These are phyloP conservation scores for Thaumatotibia leucotreta DNA, from an alignment of 1,140 invertebrate species.

Conservation along the genomic window DNA sequence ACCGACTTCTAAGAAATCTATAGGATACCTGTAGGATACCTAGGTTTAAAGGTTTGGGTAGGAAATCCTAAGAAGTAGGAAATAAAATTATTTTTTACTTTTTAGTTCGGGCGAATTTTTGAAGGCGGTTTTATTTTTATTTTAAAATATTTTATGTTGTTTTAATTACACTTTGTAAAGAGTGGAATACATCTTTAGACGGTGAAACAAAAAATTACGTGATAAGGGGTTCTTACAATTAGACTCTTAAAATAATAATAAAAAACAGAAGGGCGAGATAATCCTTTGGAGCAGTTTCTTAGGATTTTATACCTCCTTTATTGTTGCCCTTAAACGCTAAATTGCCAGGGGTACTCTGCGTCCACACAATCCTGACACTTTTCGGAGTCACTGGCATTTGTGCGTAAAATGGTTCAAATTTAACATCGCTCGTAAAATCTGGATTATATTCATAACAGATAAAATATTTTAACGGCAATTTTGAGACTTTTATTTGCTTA, in stretches of 20 bases:
- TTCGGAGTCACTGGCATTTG: neutral
- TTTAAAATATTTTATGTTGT: no score
- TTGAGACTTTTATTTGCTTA: constrained; percentile 65
- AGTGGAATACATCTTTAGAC: no score
- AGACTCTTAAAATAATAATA: constrained; percentile 24
- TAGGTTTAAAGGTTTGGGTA: no score
- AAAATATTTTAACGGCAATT: constrained; percentile 69
- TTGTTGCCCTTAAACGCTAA: constrained; percentile 35
- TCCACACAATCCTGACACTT: neutral
- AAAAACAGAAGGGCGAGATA: constrained; percentile 39
- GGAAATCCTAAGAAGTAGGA: no score
- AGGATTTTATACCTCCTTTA: constrained; percentile 61
- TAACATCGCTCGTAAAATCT: constrained; percentile 60
- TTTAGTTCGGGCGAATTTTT: no score
- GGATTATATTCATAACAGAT: constrained; percentile 75
- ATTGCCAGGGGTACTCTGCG: neutral
- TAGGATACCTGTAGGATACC: no score
- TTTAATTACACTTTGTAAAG: no score
- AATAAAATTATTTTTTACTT: no score
- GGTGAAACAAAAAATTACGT: neutral
- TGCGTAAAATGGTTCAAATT: constrained; percentile 62
- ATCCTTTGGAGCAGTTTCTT: constrained; percentile 56
- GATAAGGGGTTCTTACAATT: constrained; percentile 23
- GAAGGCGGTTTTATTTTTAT: no score
- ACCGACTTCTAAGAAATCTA: no score